These are phyloP conservation scores for Argya squamiceps DNA, from an alignment of 2,797 vertebrate species.

Conservation along the genomic window DNA sequence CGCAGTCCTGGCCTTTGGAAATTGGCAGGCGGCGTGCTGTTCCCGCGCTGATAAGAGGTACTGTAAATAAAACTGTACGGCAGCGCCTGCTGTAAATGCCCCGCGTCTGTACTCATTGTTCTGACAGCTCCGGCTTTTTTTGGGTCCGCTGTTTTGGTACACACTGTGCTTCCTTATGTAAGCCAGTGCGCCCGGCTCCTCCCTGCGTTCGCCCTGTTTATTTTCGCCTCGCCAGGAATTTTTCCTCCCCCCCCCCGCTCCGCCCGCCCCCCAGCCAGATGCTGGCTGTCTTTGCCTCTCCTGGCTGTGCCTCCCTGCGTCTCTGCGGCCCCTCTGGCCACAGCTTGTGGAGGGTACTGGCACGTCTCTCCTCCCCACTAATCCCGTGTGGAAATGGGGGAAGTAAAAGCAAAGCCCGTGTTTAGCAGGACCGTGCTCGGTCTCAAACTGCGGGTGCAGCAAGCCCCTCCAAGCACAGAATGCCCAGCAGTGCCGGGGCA, in stretches of 20 bases:
- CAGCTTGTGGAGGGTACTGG: neutral
- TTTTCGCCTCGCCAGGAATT: slow-evolving; percentile 80
- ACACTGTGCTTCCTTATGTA: slow-evolving; percentile 92
- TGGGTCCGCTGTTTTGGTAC: slow-evolving; percentile 89
- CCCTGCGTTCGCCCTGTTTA: slow-evolving; percentile 73
- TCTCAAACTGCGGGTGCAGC: rapidly evolving
- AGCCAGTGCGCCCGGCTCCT: slow-evolving; percentile 73
- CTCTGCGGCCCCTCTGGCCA: neutral
- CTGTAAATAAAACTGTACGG: slow-evolving; percentile 98
- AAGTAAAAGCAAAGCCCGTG: rapidly evolving
- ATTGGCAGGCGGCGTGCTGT: slow-evolving; percentile 89
- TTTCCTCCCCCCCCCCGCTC: neutral
- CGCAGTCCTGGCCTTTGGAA: slow-evolving; percentile 90
- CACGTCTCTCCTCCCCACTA: neutral
- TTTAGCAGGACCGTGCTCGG: rapidly evolving
- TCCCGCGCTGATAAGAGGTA: slow-evolving; percentile 95
- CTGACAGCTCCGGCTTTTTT: slow-evolving; percentile 87
- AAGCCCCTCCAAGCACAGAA: rapidly evolving
- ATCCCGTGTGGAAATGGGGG: neutral
- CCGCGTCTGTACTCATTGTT: slow-evolving; percentile 95
- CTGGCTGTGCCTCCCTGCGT: neutral
- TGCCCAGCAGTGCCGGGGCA: rapidly evolving
- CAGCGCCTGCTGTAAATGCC: slow-evolving; percentile 84
- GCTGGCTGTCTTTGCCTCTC: neutral
- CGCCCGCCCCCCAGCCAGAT: slow-evolving; percentile 6